Conservation (phyloP, 2,113 vertebrate genomes). For the Rhegmatorhina hoffmannsi region DNA sequence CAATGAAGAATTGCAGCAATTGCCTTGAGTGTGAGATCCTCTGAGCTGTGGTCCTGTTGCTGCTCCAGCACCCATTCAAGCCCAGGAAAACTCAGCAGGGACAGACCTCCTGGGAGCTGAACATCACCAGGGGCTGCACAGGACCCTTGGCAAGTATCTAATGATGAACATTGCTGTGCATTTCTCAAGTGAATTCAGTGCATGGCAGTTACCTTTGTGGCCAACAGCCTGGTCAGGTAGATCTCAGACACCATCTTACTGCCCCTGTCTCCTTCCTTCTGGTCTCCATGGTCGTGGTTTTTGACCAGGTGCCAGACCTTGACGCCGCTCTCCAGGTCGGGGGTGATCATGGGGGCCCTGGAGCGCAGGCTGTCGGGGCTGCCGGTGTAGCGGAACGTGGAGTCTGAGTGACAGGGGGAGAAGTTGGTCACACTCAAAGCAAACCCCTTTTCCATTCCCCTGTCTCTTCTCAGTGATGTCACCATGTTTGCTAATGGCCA, state of each 20-base stretch:
- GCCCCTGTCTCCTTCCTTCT: slow-evolving; percentile 96
- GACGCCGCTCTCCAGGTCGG: slow-evolving; percentile 94
- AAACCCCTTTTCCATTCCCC: background rate
- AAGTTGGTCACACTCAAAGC: background rate
- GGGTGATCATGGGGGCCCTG: slow-evolving; percentile 96
- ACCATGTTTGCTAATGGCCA: accelerated
- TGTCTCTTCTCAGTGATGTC: background rate
- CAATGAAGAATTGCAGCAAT: background rate
- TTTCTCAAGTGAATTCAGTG: accelerated
- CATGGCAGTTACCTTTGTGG: slow-evolving; percentile 87
- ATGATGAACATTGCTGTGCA: accelerated
- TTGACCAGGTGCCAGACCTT: slow-evolving; percentile 99
- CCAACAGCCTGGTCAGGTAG: slow-evolving; percentile 94
- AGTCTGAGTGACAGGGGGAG: slow-evolving; percentile 77
- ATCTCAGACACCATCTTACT: slow-evolving; percentile 99
- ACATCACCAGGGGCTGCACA: background rate
- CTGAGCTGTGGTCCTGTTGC: background rate
- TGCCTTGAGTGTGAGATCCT: accelerated
- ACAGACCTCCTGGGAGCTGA: accelerated
- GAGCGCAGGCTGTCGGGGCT: slow-evolving; percentile 98
- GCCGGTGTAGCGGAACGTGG: slow-evolving; percentile 95
- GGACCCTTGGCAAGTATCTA: accelerated
- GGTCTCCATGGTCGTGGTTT: slow-evolving; percentile 97
- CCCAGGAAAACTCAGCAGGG: background rate
- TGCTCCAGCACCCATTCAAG: background rate